Evolutionary conservation across 2,797 vertebrate species (phyloP).

Genomic region (Echiichthys vipera): DNA sequence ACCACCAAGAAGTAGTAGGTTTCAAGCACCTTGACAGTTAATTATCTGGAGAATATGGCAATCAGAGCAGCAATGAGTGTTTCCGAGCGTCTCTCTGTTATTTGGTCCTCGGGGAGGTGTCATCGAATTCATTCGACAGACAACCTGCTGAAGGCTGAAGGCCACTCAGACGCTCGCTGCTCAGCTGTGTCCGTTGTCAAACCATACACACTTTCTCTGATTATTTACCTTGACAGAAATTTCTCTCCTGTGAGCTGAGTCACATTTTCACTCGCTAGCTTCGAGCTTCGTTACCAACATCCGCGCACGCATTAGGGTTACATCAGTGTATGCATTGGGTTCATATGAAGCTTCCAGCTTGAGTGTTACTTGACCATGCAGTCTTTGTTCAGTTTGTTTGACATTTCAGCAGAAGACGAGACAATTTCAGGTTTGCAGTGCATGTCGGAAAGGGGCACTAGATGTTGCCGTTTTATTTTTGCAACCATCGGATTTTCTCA

Average conservation of each 20-base stretch:
- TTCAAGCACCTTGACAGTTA: slow-evolving; percentile 74
- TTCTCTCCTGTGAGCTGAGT: slow-evolving; percentile 23
- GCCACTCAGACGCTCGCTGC: slow-evolving; percentile 57
- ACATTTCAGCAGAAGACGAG: too few relatives aligned
- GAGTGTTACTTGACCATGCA: background rate
- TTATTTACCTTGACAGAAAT: slow-evolving; percentile 55
- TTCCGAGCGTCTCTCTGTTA: slow-evolving; percentile 65
- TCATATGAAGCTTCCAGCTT: background rate
- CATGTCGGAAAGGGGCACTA: too few relatives aligned
- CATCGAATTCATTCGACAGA: slow-evolving; percentile 61
- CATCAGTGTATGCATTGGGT: background rate
- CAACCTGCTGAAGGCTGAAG: slow-evolving; percentile 60
- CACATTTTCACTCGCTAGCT: slow-evolving; percentile 8
- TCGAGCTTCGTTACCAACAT: background rate
- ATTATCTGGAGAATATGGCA: slow-evolving; percentile 77
- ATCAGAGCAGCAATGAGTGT: slow-evolving; percentile 75
- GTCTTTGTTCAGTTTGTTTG: too few relatives aligned
- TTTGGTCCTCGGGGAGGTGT: slow-evolving; percentile 67
- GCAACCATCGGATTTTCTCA: background rate
- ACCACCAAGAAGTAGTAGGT: slow-evolving; percentile 22
- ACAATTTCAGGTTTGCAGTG: too few relatives aligned
- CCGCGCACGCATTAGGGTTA: background rate
- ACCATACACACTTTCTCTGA: slow-evolving; percentile 39
- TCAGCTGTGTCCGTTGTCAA: slow-evolving; percentile 53
- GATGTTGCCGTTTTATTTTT: background rate